Evolutionary conservation across 2,797 vertebrate genomes (phyloP).

Genomic region (Mionectes olivaceus): DNA sequence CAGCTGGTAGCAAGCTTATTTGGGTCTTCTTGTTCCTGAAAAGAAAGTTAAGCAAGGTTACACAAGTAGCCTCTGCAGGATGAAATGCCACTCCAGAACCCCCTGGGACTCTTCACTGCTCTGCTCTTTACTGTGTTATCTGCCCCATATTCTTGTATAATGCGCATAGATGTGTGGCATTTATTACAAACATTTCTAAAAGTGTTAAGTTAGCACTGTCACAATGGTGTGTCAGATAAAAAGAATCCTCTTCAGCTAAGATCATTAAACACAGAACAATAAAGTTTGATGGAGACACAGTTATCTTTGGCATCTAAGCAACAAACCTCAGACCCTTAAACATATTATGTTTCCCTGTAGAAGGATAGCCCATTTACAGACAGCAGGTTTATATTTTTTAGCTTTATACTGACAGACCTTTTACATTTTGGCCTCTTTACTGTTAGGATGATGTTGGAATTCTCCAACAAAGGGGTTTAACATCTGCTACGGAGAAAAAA

Average conservation of each 20-base stretch:
- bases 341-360: background rate
- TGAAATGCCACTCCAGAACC: background rate
- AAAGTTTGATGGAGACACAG: background rate
- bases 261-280: background rate
- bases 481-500: background rate
- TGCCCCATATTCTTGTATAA: background rate
- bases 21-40: slow-evolving; percentile 97
- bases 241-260: background rate
- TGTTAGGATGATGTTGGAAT: background rate
- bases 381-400: background rate
- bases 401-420: background rate
- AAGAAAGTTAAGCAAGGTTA: slow-evolving; percentile 49
- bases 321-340: background rate
- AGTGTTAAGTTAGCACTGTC: background rate
- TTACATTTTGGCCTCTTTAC: background rate
- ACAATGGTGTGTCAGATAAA: background rate
- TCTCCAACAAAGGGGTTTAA: background rate
- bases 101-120: background rate
- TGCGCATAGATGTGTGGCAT: background rate
- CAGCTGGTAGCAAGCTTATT: slow-evolving; percentile 98
- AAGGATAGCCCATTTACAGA: background rate
- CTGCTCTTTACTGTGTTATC: background rate
- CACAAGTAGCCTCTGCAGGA: background rate
- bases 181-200: slow-evolving; percentile 10
- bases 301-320: background rate